phyloP scores from a whole-genome alignment of 2,888 invertebrate genomes.

The Agyllia agylla region DNA sequence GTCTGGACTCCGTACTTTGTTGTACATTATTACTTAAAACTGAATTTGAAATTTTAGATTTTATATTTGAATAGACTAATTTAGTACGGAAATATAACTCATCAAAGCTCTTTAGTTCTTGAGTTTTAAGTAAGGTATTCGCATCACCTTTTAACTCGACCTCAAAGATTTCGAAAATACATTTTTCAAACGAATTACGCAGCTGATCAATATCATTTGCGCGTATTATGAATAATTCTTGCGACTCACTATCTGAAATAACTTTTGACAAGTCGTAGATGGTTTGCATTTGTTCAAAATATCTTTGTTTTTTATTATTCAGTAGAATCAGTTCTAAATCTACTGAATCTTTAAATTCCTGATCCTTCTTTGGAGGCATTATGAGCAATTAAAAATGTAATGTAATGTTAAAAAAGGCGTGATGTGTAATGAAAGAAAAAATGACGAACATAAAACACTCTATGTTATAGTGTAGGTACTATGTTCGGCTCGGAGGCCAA shows the following conservation, averaged over 20 bases:
- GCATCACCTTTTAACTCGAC: not conserved
- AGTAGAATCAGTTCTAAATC: not conserved
- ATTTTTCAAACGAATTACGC: not conserved
- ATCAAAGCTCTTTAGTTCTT: conserved; percentile 2
- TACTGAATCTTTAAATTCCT: not conserved
- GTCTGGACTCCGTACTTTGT: not conserved
- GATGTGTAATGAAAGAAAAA: no score
- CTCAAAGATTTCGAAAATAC: not conserved
- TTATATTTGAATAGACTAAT: not conserved
- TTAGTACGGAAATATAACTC: conserved; percentile 5
- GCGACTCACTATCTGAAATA: not conserved
- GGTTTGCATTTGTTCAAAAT: not conserved
- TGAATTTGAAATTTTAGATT: not conserved
- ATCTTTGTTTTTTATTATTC: not conserved
- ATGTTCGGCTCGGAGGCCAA: not conserved
- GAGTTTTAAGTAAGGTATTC: not conserved
- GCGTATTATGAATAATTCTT: not conserved
- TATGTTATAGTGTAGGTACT: not conserved
- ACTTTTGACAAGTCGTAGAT: not conserved
- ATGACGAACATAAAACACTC: no score
- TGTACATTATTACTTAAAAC: not conserved
- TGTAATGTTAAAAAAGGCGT: not conserved
- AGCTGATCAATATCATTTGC: not conserved
- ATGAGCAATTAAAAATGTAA: not conserved
- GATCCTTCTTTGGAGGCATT: not conserved